Evolutionary conservation across 2,888 invertebrate genomes (phyloP), one percentile per base, ranked within the genome.

Genomic region (Drosophila sordidula): DNA sequence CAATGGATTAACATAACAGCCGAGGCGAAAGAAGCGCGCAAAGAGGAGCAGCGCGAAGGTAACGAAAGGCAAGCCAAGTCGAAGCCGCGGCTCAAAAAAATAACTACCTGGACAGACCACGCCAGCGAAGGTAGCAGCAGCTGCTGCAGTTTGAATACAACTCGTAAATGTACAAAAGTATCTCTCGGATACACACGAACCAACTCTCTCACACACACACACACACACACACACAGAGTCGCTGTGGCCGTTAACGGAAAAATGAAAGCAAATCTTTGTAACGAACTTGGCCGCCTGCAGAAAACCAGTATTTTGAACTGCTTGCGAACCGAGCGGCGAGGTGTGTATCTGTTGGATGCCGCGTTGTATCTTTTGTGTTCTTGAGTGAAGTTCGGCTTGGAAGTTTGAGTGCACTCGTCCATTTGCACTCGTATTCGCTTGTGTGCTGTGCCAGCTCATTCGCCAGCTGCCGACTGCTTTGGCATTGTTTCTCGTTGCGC

Each of bases 261-360:
- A 85, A 86, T 85, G 85, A 85, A 85, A 85, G 85, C 88, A 85
- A 85, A 88, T 85, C 85, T 85, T 87, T 87, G 82, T 78, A 69
- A 69, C 76, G 79, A 85, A 87, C 76, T 72, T 70, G 75, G 80
- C 70, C 69, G 69, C 63, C 45, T 65, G 76, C 55, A 71, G 52
- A 52, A 74, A 88, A 83, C 80, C 87, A 83, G 88, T 88, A 88
- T 88, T 84, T 86, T 47, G 41, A 58, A 77, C 70, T 47, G 69
- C 68, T 68, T 74, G 57, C 9, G 11, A 32, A 11, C 11, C 4
- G 32, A 32, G 46, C 49, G 42, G n/a, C 62, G 64, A 54, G 69
- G 86, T 88, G 75, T 84, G 84, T 84, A 84, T 85, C 88, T 85
- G 86, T 75, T 87, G 77, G 54, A 36, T 67, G 54, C 26, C 6